A percentile compares a stretch with the other conserved stretches of the same genome.
Conservation (phyloP, 2,888 invertebrate genomes). For the Brachypterus glaber region DNA sequence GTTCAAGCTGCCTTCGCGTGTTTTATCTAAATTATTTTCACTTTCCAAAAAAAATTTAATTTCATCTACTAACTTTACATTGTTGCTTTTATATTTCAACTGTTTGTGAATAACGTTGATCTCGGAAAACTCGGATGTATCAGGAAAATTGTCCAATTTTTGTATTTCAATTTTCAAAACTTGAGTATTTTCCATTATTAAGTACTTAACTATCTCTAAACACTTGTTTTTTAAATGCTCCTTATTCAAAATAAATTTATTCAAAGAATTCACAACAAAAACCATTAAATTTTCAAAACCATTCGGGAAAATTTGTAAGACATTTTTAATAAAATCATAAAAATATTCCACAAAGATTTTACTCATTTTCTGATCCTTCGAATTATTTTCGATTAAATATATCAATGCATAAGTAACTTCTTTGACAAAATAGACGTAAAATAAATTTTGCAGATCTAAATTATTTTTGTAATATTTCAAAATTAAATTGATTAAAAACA, state of each 20-base stretch:
- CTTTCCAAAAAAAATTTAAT: conserved; percentile 45
- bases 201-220: conserved; percentile 41
- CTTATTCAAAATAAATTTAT: conserved; percentile 28
- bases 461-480: conserved; percentile 39
- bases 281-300: conserved; percentile 44
- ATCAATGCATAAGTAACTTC: conserved; percentile 48
- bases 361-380: conserved; percentile 31
- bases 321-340: conserved; percentile 37
- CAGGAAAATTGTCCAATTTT: conserved; percentile 46
- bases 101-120: conserved; percentile 33
- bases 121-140: conserved; percentile 31
- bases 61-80: conserved; percentile 37
- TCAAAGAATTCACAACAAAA: conserved; percentile 46
- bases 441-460: conserved; percentile 32
- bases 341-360: conserved; percentile 38
- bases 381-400: conserved; percentile 41
- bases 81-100: conserved; percentile 31
- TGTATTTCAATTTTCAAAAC: conserved; percentile 42
- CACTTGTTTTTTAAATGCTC: conserved; percentile 35
- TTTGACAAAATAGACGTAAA: conserved; percentile 46
- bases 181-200: conserved; percentile 45
- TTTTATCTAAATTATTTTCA: conserved; percentile 28
- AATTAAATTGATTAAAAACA: conserved; percentile 39
- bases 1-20: conserved; percentile 46
- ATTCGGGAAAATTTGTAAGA: conserved; percentile 39